Evolutionary conservation across 2,113 vertebrate genomes (phyloP).

Genomic region (Saccopteryx leptura): DNA sequence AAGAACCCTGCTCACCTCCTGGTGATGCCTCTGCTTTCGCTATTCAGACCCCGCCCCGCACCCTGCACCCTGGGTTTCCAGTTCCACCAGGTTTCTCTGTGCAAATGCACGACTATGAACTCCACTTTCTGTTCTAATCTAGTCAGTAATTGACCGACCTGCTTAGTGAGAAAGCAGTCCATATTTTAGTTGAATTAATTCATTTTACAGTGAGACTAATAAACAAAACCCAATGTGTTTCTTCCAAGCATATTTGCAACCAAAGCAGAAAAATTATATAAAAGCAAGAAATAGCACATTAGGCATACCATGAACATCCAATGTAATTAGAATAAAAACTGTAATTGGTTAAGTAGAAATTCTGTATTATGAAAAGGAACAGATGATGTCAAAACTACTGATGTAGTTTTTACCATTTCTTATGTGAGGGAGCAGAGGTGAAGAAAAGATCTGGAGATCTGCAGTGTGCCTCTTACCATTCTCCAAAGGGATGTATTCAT

Average conservation of each 20-base stretch:
- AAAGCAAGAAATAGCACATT: background rate
- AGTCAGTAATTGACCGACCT: background rate
- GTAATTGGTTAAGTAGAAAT: background rate
- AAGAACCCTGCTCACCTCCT: background rate
- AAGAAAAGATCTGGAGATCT: background rate
- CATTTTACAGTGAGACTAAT: background rate
- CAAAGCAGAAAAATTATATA: background rate
- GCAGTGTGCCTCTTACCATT: background rate
- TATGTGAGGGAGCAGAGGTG: no score
- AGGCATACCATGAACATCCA: background rate
- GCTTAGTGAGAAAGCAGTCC: background rate
- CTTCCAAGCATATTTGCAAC: background rate
- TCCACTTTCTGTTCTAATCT: background rate
- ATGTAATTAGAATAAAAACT: background rate
- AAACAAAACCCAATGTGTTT: background rate
- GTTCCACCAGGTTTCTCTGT: background rate
- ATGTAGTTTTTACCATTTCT: background rate
- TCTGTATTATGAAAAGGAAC: background rate
- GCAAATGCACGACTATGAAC: background rate
- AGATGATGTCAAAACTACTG: background rate
- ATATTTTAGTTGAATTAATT: background rate
- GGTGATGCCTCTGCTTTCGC: background rate
- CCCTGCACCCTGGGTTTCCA: background rate
- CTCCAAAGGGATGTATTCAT: background rate
- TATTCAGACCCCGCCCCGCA: accelerated